phyloP scores from a whole-genome alignment of 2,888 invertebrate species.

The Morpho deidamia region DNA sequence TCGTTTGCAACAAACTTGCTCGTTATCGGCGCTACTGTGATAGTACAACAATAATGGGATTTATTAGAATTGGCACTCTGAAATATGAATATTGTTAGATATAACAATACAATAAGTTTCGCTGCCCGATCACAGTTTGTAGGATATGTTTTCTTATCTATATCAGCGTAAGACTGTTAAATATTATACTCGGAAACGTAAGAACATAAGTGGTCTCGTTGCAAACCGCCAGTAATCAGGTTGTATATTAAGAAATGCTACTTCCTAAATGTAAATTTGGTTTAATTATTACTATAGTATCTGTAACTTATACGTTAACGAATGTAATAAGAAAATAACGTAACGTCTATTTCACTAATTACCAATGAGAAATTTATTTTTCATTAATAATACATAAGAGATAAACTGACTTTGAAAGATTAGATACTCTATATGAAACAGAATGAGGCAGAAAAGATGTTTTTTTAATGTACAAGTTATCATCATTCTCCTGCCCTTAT shows the following conservation, averaged over 20 bases:
- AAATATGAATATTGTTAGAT: constrained; percentile 20
- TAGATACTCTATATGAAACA: too few species aligned
- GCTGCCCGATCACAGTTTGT: constrained; percentile 14
- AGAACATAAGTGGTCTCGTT: background rate
- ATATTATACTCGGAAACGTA: background rate
- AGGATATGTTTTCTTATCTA: constrained; percentile 10
- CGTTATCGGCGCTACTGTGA: constrained; percentile 20
- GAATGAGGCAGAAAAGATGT: too few species aligned
- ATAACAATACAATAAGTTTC: constrained; percentile 12
- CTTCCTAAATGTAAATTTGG: background rate
- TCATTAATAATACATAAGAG: background rate
- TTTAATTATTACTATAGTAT: background rate
- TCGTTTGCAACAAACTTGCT: constrained; percentile 26
- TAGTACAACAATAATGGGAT: constrained; percentile 18
- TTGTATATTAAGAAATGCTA: background rate
- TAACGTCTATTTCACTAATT: background rate
- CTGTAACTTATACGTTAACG: too few species aligned
- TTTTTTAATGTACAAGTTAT: too few species aligned
- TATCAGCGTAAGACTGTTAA: constrained; percentile 6
- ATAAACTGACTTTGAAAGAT: too few species aligned
- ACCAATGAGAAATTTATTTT: background rate
- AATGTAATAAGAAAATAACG: too few species aligned
- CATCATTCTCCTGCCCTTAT: too few species aligned
- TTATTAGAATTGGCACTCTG: constrained; percentile 19
- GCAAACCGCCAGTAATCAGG: background rate